Evolutionary conservation across 2,888 invertebrate species (phyloP).

Genomic region (Oscheius sp.): DNA sequence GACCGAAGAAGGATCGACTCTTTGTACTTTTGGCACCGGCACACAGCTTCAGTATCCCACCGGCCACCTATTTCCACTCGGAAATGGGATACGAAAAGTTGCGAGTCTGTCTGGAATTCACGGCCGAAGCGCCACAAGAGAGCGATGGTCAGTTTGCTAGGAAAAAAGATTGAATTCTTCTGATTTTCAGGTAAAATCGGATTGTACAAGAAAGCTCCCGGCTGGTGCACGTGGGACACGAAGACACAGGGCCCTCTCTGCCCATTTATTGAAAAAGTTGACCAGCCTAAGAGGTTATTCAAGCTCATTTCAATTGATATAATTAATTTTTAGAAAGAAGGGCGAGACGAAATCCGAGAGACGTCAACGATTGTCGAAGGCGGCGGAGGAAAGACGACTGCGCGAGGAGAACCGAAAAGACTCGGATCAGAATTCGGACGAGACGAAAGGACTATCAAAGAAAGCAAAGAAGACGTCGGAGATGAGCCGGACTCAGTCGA

Average conservation of each 20-base stretch:
- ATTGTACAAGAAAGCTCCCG: slow-evolving; percentile 8
- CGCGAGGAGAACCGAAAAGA: not conserved
- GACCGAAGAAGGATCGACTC: slow-evolving; percentile 53
- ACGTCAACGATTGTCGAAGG: not conserved
- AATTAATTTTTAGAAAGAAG: not conserved
- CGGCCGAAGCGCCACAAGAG: slow-evolving; percentile 11
- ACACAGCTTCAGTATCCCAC: slow-evolving; percentile 45
- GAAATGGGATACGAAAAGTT: slow-evolving; percentile 28
- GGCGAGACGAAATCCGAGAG: not conserved
- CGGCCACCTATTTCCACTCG: slow-evolving; percentile 52
- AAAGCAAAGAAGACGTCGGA: slow-evolving; percentile 7
- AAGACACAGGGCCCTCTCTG: slow-evolving; percentile 4
- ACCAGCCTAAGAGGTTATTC: not conserved
- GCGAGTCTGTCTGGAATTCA: slow-evolving; percentile 15
- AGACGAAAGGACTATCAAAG: not conserved
- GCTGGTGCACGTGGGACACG: slow-evolving; percentile 30
- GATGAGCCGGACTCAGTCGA: not conserved
- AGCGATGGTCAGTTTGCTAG: not conserved
- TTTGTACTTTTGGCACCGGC: slow-evolving; percentile 47
- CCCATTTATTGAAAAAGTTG: not conserved
- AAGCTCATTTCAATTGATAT: no score
- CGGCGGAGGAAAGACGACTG: not conserved
- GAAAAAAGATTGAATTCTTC: not conserved
- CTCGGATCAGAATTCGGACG: not conserved
- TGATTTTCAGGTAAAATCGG: not conserved